Conservation (phyloP, 1,140 invertebrate species). For the Chlorops oryzae region DNA sequence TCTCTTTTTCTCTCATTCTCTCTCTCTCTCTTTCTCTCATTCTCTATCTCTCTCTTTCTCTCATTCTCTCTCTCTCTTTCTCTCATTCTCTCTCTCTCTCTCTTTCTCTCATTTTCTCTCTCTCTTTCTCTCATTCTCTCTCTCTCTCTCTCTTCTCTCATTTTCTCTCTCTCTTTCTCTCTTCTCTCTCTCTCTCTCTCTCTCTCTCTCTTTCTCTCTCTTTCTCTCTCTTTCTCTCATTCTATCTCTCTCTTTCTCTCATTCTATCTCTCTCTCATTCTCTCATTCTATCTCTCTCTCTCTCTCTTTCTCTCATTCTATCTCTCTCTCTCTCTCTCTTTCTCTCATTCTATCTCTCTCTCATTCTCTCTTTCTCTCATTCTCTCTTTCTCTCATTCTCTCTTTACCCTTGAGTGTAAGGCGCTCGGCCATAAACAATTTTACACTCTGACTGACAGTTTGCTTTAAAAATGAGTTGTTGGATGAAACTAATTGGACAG, state of each 20-base stretch:
- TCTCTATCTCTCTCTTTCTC: not conserved
- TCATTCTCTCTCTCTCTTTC: not conserved
- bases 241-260: not conserved
- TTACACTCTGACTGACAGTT: too few relatives aligned
- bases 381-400: too few relatives aligned
- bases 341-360: not conserved
- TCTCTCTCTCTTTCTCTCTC: not conserved
- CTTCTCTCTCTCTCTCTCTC: not conserved
- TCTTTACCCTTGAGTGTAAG: too few relatives aligned
- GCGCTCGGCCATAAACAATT: too few relatives aligned
- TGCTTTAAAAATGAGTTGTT: too few relatives aligned
- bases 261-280: not conserved
- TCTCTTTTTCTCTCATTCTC: too few relatives aligned
- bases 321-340: not conserved
- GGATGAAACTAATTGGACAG: too few relatives aligned
- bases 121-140: not conserved
- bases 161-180: not conserved
- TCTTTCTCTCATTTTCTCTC: not conserved
- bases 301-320: not conserved
- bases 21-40: not conserved
- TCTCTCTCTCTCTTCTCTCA: not conserved
- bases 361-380: not conserved
- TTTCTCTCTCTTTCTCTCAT: too few relatives aligned
- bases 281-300: not conserved
- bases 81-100: not conserved